phyloP scores from a whole-genome alignment of 1,140 invertebrate genomes.

The Anagrus nilaparvatae region DNA sequence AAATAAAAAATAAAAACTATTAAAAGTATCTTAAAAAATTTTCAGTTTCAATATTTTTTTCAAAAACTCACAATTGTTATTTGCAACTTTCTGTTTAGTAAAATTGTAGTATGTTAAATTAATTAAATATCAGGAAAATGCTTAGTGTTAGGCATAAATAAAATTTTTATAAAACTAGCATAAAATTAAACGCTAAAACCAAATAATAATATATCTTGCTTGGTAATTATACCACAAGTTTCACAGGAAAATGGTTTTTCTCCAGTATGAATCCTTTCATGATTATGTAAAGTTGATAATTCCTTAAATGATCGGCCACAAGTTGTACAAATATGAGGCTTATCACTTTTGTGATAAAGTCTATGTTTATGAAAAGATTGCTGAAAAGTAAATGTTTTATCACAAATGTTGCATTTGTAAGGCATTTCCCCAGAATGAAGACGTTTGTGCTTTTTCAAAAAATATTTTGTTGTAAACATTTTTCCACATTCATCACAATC shows the following conservation, averaged over 20 bases:
- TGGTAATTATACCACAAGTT: constrained; percentile 67
- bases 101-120: too few species aligned
- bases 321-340: constrained; percentile 66
- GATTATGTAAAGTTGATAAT: constrained; percentile 80
- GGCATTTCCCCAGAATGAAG: constrained; percentile 80
- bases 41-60: too few species aligned
- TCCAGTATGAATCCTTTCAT: constrained; percentile 78
- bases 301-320: constrained; percentile 80
- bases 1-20: constrained; percentile 17
- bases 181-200: too few species aligned
- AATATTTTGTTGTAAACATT: constrained; percentile 77
- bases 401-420: constrained; percentile 73
- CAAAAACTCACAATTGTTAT: too few species aligned
- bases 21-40: too few species aligned
- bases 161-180: too few species aligned
- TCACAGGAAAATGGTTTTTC: constrained; percentile 88
- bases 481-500: constrained; percentile 72
- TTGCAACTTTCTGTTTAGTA: too few species aligned
- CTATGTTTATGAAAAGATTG: constrained; percentile 87
- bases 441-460: constrained; percentile 75
- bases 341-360: constrained; percentile 75
- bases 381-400: constrained; percentile 82
- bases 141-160: too few species aligned
- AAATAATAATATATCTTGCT: too few species aligned
- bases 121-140: too few species aligned